Percentiles rank a stretch among this genome's conserved stretches.
phyloP scores from a whole-genome alignment of 2,797 vertebrate species.

The Australoheros facetus region DNA sequence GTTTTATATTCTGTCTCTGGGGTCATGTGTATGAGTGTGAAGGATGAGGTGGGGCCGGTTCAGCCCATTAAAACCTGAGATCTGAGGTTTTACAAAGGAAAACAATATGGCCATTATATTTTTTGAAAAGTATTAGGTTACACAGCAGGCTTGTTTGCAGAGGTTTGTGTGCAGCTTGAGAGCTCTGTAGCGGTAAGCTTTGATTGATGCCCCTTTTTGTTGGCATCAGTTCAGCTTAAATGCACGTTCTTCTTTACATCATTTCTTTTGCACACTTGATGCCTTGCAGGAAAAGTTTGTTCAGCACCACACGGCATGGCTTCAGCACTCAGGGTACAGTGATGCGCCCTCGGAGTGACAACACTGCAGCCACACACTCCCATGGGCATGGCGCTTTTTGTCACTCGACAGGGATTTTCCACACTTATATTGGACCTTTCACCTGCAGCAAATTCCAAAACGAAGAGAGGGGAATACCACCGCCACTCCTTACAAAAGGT shows the following conservation, averaged over 20 bases:
- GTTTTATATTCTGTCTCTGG: background rate
- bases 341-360: background rate
- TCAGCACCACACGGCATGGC: no score
- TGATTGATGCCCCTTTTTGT: background rate
- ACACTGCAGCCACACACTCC: background rate
- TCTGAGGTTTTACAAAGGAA: background rate
- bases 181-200: no score
- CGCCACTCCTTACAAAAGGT: background rate
- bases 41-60: background rate
- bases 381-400: background rate
- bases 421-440: background rate
- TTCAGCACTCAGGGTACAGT: background rate
- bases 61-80: background rate
- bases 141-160: background rate
- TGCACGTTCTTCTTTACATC: background rate
- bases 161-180: no score
- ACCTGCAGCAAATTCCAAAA: background rate
- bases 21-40: background rate
- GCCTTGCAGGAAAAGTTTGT: background rate
- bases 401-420: conserved; percentile 2
- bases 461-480: background rate
- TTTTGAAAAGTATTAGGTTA: background rate
- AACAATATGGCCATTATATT: background rate
- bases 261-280: background rate
- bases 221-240: background rate